phyloP scores from a whole-genome alignment of 2,797 vertebrate genomes.

The Yasuhikotakia modesta region DNA sequence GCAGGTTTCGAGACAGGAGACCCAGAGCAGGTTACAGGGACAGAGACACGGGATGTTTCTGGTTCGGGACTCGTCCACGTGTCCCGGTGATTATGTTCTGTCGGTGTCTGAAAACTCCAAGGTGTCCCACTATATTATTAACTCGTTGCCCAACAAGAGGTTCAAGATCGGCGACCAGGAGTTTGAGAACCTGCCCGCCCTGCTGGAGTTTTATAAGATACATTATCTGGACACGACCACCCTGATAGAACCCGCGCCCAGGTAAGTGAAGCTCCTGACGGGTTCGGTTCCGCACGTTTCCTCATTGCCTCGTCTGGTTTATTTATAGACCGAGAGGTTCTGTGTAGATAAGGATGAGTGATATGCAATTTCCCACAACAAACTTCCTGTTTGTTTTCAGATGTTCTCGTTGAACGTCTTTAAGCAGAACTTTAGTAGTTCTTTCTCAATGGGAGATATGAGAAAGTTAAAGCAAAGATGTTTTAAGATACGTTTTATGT shows the following conservation, averaged over 20 bases:
- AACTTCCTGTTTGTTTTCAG: neutral
- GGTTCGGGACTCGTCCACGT: conserved; percentile 96
- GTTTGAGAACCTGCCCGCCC: conserved; percentile 90
- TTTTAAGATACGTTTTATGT: too few relatives aligned
- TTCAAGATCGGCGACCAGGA: conserved; percentile 98
- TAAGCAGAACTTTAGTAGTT: neutral
- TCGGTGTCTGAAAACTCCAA: conserved; percentile 97
- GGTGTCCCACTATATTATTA: conserved; percentile 99
- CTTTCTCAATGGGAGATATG: neutral
- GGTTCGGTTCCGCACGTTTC: too few relatives aligned
- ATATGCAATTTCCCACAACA: neutral
- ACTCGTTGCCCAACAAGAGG: conserved; percentile 92
- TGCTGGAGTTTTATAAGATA: conserved; percentile 99
- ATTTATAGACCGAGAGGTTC: neutral
- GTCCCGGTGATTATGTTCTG: conserved; percentile 95
- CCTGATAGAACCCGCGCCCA: conserved; percentile 92
- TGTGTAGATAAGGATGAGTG: neutral
- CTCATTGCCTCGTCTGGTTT: too few relatives aligned
- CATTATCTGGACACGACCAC: conserved; percentile 99
- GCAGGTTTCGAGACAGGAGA: conserved; percentile 89
- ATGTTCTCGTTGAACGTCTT: neutral
- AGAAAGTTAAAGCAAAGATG: too few relatives aligned
- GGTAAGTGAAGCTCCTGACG: too few relatives aligned
- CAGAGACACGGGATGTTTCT: conserved; percentile 95
- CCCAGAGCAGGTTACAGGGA: conserved; percentile 90